A percentile compares a stretch with the other conserved stretches of the same genome.
Evolutionary conservation across 2,113 vertebrate species (phyloP).

Genomic region (Panthera tigris): DNA sequence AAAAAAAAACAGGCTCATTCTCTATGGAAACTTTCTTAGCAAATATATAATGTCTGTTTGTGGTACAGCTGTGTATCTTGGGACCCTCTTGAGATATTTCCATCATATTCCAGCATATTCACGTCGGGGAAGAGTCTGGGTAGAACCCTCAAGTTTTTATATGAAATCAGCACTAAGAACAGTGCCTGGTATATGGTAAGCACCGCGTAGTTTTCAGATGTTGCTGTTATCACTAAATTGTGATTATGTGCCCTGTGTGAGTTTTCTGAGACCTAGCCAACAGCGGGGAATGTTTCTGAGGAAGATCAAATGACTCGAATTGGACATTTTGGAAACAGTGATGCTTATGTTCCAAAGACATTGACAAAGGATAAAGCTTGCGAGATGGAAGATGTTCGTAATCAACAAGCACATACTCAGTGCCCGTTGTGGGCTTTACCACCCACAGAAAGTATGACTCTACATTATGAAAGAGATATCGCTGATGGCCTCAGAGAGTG

Average conservation of each 20-base stretch:
- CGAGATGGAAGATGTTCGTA: rapidly evolving
- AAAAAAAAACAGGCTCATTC: background rate
- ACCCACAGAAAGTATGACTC: rapidly evolving
- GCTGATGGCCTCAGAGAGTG: background rate
- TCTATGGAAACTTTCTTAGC: background rate
- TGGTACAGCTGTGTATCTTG: too few species aligned
- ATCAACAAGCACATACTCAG: background rate
- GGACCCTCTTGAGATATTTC: background rate
- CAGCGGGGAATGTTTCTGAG: background rate
- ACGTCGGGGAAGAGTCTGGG: background rate
- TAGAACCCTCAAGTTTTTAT: background rate
- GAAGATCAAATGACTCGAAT: too few species aligned
- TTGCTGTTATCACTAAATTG: too few species aligned
- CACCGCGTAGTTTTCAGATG: rapidly evolving
- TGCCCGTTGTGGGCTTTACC: background rate
- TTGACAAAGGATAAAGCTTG: rapidly evolving
- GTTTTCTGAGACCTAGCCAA: background rate
- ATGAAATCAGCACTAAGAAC: background rate
- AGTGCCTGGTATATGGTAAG: rapidly evolving
- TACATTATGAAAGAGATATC: rapidly evolving
- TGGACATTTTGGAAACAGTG: background rate
- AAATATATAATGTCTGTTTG: too few species aligned
- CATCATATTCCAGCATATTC: rapidly evolving
- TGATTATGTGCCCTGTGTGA: rapidly evolving
- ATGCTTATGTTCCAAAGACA: background rate